A percentile compares a stretch with the other conserved stretches of the same genome.
Conservation (phyloP, 2,113 vertebrate species). For the Istiophorus platypterus region DNA sequence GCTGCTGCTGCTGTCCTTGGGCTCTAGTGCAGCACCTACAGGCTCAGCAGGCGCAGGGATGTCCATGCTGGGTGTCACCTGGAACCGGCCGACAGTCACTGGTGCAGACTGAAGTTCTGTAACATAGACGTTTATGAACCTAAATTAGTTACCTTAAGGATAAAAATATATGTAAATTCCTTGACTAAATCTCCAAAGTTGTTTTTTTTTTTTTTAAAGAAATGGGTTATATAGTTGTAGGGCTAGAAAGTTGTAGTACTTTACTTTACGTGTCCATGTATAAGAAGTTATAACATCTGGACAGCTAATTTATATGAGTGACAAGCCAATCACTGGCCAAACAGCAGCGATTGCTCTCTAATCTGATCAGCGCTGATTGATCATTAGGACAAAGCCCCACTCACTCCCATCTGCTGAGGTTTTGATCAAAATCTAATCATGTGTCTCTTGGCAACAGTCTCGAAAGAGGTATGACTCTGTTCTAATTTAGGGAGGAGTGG, state of each 20-base stretch:
- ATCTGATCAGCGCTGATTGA: constrained; percentile 45
- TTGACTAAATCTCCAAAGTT: neutral
- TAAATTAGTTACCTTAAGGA: neutral
- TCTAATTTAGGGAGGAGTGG: neutral
- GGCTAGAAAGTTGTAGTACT: neutral
- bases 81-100: constrained; percentile 93
- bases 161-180: neutral
- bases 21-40: neutral
- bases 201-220: neutral
- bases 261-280: constrained; percentile 11
- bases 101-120: constrained; percentile 84
- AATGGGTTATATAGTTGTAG: no score
- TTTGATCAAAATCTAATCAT: constrained; percentile 35
- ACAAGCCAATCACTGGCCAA: constrained; percentile 7
- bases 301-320: constrained; percentile 1
- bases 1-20: constrained; percentile 17
- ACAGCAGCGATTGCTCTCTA: constrained; percentile 37
- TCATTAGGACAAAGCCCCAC: constrained; percentile 19
- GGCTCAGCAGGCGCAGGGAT: constrained; percentile 18
- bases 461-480: neutral
- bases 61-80: constrained; percentile 88
- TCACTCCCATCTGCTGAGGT: neutral
- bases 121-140: neutral
- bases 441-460: neutral
- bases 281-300: constrained; percentile 6